A percentile compares a stretch with the other conserved stretches of the same genome.
These are phyloP conservation scores for Dendrocincla tyrannina DNA, from an alignment of 2,797 vertebrate genomes.

Conservation along the genomic window DNA sequence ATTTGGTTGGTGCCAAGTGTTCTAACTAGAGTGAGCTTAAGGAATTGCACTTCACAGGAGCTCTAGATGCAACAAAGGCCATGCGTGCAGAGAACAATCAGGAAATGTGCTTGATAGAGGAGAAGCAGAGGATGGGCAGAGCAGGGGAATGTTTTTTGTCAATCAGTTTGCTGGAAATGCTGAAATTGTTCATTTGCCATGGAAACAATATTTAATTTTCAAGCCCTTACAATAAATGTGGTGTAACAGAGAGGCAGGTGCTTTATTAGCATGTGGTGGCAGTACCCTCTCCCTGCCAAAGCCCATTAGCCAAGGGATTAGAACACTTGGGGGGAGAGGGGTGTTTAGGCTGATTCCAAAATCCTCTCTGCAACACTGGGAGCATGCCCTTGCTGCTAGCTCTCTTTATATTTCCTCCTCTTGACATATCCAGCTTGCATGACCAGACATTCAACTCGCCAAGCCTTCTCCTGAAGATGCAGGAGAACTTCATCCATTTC, in stretches of 20 bases:
- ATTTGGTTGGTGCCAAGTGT: background rate
- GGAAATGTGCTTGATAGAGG: background rate
- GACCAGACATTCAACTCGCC: background rate
- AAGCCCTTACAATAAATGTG: background rate
- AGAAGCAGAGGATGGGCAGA: background rate
- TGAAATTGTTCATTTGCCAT: background rate
- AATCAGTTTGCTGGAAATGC: background rate
- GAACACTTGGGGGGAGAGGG: background rate
- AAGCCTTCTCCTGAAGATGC: background rate
- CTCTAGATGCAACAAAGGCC: background rate
- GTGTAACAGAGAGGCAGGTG: background rate
- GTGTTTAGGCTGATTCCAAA: background rate
- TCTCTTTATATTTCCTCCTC: background rate
- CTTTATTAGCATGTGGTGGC: background rate
- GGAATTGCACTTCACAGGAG: background rate
- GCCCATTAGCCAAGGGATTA: background rate
- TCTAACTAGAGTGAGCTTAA: background rate
- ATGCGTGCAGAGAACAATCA: background rate
- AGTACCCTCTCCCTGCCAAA: background rate
- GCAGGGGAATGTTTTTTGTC: background rate
- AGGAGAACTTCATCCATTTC: background rate
- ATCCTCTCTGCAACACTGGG: background rate
- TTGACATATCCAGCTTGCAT: background rate
- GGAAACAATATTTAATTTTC: background rate
- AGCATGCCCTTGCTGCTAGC: rapidly evolving